Percentiles rank a stretch among this genome's conserved stretches.
These are phyloP conservation scores for Tamias sibiricus DNA, from an alignment of 2,113 vertebrate species.

Conservation along the genomic window DNA sequence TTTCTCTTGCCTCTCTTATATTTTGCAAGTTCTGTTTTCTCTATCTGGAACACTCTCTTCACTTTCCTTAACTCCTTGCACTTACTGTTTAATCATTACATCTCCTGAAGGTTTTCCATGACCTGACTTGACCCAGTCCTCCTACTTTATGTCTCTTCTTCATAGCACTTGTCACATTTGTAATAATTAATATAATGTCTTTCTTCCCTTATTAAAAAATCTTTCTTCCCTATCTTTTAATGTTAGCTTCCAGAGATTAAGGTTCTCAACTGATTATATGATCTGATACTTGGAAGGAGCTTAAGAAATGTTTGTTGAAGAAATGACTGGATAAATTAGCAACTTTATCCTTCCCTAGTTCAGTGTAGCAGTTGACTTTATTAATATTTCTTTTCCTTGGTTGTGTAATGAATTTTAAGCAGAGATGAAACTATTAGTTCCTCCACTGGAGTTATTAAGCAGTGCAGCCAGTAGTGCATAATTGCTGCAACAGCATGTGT, in stretches of 20 bases:
- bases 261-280: background rate
- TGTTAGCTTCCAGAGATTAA: background rate
- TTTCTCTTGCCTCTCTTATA: background rate
- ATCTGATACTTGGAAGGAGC: background rate
- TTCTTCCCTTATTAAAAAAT: background rate
- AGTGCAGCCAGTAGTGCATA: background rate
- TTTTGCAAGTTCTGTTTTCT: background rate
- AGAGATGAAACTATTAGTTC: background rate
- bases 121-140: background rate
- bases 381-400: background rate
- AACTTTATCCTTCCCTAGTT: background rate
- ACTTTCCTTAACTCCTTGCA: background rate
- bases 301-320: conserved; percentile 14
- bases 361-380: background rate
- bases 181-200: conserved; percentile 7
- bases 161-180: background rate
- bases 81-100: background rate
- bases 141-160: background rate
- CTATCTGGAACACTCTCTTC: background rate
- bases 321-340: background rate
- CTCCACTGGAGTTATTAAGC: background rate
- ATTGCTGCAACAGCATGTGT: background rate
- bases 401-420: background rate
- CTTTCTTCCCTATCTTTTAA: background rate
- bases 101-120: background rate